Evolutionary conservation across 2,113 vertebrate genomes (phyloP).

Genomic region (Columba janthina): DNA sequence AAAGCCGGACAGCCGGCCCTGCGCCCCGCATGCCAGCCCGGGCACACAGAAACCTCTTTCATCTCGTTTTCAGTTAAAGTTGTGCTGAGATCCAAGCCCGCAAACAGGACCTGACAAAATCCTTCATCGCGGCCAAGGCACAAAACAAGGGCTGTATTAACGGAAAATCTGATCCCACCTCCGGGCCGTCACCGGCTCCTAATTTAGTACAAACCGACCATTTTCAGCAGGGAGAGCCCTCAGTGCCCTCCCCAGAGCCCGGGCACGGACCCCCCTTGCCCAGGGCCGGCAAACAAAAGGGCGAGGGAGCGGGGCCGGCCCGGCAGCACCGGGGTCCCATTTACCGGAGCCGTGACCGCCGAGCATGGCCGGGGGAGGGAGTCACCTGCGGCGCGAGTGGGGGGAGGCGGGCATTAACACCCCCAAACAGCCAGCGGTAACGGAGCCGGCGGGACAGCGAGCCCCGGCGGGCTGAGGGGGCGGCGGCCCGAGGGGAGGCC

Average conservation of each 20-base stretch:
- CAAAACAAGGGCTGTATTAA: slow-evolving; percentile 59
- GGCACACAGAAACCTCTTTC: slow-evolving; percentile 1
- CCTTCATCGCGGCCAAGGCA: slow-evolving; percentile 7
- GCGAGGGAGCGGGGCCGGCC: background rate
- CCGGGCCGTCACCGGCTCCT: slow-evolving; percentile 53
- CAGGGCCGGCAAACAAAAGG: slow-evolving; percentile 27
- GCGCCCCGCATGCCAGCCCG: background rate
- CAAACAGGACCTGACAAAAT: background rate
- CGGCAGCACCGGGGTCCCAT: background rate
- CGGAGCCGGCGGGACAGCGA: too few relatives aligned
- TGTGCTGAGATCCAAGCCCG: background rate
- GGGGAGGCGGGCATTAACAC: background rate
- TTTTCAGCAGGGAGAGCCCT: background rate
- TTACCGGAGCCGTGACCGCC: background rate
- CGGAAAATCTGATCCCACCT: slow-evolving; percentile 59
- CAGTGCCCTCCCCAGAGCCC: background rate
- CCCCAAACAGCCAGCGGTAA: too few relatives aligned
- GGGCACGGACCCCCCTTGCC: background rate
- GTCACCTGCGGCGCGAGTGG: background rate
- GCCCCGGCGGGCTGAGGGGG: too few relatives aligned
- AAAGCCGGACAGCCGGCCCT: background rate
- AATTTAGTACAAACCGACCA: background rate
- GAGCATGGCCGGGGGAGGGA: background rate
- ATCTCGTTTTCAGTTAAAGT: background rate
- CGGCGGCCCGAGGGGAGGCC: too few relatives aligned